phyloP scores from a whole-genome alignment of 2,888 invertebrate species.

The Melitaea athalia region DNA sequence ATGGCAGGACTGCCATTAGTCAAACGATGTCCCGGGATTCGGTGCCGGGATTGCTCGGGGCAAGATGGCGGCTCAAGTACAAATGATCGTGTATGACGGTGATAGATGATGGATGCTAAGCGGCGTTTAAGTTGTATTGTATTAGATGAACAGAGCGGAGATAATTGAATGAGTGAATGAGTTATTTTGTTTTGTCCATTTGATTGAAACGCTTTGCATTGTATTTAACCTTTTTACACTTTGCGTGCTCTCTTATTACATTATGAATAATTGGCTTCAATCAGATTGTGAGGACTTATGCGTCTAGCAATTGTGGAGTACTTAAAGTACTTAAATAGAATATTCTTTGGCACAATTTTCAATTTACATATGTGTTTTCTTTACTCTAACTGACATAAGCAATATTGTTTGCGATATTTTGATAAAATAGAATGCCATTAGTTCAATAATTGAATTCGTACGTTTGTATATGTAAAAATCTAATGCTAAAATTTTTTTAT shows the following conservation, averaged over 20 bases:
- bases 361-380: no score
- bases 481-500: no score
- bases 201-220: constrained; percentile 33
- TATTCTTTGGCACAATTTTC: no score
- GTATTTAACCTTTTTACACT: constrained; percentile 10
- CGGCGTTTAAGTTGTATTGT: constrained; percentile 51
- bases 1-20: constrained; percentile 68
- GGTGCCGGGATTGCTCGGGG: constrained; percentile 59
- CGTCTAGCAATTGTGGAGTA: background rate
- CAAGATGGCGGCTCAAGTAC: constrained; percentile 51
- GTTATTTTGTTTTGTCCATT: constrained; percentile 38
- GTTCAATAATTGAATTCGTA: no score
- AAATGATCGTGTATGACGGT: constrained; percentile 70
- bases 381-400: no score
- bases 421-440: no score
- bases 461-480: no score
- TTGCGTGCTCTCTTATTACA: constrained; percentile 6
- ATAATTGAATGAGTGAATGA: constrained; percentile 42
- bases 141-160: constrained; percentile 39
- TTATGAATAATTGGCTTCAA: background rate
- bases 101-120: constrained; percentile 62
- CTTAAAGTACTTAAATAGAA: no score
- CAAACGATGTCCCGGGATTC: constrained; percentile 56
- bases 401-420: no score
- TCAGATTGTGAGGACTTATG: background rate